These are phyloP conservation scores for Lumbricus terrestris DNA, from an alignment of 2,888 invertebrate species.

Conservation along the genomic window DNA sequence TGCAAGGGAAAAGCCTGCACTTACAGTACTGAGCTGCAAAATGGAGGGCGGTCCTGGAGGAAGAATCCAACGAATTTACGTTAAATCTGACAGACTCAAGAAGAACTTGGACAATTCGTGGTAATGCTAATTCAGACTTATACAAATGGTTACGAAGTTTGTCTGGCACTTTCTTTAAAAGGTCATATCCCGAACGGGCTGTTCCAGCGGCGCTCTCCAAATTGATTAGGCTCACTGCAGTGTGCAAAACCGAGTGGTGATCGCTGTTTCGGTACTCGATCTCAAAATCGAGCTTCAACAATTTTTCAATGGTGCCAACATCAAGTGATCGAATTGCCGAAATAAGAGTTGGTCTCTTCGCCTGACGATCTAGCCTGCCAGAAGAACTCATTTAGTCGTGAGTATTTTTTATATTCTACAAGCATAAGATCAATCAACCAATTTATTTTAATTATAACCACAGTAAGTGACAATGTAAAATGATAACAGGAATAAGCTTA, in stretches of 20 bases:
- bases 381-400: neutral
- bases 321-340: neutral
- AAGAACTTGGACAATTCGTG: neutral
- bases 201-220: too few relatives aligned
- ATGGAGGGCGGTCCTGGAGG: neutral
- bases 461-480: too few relatives aligned
- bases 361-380: neutral
- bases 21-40: neutral
- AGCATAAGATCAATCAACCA: neutral
- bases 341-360: neutral
- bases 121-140: neutral
- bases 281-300: neutral
- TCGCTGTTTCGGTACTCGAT: neutral
- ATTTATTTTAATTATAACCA: too few relatives aligned
- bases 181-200: too few relatives aligned
- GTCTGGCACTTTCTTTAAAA: neutral
- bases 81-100: neutral
- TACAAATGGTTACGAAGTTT: neutral
- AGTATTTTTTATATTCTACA: neutral
- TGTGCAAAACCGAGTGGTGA: neutral
- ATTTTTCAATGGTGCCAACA: neutral
- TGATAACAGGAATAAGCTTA: too few relatives aligned
- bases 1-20: neutral
- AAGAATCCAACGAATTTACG: neutral
- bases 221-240: neutral